Base-by-base conservation (phyloP, 2,888 invertebrate genomes). In the Catocala fraxini region DNA sequence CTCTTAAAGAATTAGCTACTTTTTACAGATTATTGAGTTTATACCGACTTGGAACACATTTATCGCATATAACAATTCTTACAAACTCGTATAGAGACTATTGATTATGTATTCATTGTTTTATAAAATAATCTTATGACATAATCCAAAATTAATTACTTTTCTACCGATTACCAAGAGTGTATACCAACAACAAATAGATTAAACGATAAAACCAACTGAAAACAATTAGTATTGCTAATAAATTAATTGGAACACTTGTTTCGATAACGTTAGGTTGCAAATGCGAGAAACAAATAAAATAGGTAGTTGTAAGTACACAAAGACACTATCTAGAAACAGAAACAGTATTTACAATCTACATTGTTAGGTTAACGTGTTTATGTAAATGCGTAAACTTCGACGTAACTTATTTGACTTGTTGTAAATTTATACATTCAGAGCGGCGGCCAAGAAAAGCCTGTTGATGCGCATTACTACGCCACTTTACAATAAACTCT, bases 351-450 rank as follows among this genome's bases (percentile, higher is more conserved):
- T 86, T 85, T 85, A 81, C 79, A 80, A 83, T 85, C 80, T 70
- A 81, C 79, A 79, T 83, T 83, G 82, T 85, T 79, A 75, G 71
- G 77, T 71, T 82, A 86, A 85, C 86, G 82, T 83, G 82, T 85
- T 87, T 88, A 90, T 89, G 89, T 84, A 88, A 89, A 90, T 90
- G 75, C 71, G 75, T 80, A 80, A 87, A 89, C 82, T 87, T 87
- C 72, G 71, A 75, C 75, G 80, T 82, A 86, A 89, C 82, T 90
- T 87, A 87, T 87, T 84, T 84, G 83, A 80, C 77, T 84, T 82
- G 68, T 75, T 81, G 75, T 77, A 79, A 85, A 84, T 87, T 84
- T 81, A 78, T 82, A 80, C 77, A 82, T 82, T 80, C 80, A 75
- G 74, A 78, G 63, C 62, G 62, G 70, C 70, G 77, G 59, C 67